These are phyloP conservation scores for Sterrhoptilus dennistouni DNA, from an alignment of 2,113 vertebrate species.

Conservation along the genomic window DNA sequence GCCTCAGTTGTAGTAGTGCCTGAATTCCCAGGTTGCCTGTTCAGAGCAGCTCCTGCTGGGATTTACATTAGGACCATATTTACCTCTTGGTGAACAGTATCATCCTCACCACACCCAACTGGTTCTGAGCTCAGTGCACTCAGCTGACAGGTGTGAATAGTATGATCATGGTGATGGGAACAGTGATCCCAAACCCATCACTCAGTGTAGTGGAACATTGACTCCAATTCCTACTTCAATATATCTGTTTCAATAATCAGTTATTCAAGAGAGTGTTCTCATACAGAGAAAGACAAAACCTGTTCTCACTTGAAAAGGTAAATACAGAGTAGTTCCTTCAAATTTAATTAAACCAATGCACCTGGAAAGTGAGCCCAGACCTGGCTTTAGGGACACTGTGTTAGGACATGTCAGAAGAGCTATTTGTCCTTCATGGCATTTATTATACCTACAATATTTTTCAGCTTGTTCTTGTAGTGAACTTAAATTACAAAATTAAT, in stretches of 20 bases:
- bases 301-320: background rate
- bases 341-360: background rate
- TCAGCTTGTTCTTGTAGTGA: background rate
- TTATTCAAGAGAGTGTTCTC: background rate
- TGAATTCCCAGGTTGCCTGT: background rate
- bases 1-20: background rate
- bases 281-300: background rate
- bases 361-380: background rate
- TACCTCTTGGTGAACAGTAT: background rate
- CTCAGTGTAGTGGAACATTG: background rate
- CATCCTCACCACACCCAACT: background rate
- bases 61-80: background rate
- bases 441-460: background rate
- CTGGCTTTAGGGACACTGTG: background rate
- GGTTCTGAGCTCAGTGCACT: background rate
- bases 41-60: background rate
- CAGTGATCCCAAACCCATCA: background rate
- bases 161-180: background rate
- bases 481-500: background rate
- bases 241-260: fast-evolving
- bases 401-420: background rate
- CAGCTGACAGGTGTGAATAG: background rate
- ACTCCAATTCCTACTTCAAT: background rate
- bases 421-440: background rate
- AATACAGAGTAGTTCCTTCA: background rate